Conservation (phyloP, 2,888 invertebrate genomes). For the Macaria notata region DNA sequence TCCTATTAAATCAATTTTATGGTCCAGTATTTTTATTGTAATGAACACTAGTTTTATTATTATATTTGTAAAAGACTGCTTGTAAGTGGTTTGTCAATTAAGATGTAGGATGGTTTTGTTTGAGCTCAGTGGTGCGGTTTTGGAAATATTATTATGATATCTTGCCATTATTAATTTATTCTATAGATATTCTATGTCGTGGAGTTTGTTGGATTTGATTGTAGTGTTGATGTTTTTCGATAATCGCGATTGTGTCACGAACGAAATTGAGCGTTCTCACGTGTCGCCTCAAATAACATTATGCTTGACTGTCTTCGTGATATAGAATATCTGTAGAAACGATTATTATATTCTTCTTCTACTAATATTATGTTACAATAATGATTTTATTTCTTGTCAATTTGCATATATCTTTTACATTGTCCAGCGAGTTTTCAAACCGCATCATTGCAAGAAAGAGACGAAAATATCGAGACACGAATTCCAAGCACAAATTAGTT, state of each 20-base stretch:
- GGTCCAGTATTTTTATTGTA: constrained; percentile 78
- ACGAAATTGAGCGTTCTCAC: too few relatives aligned
- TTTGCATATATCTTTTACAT: not conserved
- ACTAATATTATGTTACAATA: too few relatives aligned
- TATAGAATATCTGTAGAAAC: too few relatives aligned
- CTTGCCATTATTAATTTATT: too few relatives aligned
- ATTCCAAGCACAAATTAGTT: constrained; percentile 27
- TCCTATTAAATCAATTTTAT: constrained; percentile 75
- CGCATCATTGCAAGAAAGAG: constrained; percentile 16
- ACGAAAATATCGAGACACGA: constrained; percentile 21
- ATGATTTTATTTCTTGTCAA: not conserved
- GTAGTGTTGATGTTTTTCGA: too few relatives aligned
- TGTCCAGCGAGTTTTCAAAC: not conserved
- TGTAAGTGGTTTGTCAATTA: constrained; percentile 77
- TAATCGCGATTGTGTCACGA: too few relatives aligned
- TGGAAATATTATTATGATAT: not conserved
- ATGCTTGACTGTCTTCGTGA: too few relatives aligned
- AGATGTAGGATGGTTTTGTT: constrained; percentile 44
- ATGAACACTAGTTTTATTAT: constrained; percentile 54
- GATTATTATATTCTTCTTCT: too few relatives aligned
- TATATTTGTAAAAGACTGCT: constrained; percentile 70
- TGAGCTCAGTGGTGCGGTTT: constrained; percentile 40
- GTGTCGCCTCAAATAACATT: too few relatives aligned
- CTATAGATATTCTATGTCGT: too few relatives aligned
- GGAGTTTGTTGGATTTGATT: too few relatives aligned